phyloP scores from a whole-genome alignment of 2,113 vertebrate species.

The Pelodiscus sinensis region DNA sequence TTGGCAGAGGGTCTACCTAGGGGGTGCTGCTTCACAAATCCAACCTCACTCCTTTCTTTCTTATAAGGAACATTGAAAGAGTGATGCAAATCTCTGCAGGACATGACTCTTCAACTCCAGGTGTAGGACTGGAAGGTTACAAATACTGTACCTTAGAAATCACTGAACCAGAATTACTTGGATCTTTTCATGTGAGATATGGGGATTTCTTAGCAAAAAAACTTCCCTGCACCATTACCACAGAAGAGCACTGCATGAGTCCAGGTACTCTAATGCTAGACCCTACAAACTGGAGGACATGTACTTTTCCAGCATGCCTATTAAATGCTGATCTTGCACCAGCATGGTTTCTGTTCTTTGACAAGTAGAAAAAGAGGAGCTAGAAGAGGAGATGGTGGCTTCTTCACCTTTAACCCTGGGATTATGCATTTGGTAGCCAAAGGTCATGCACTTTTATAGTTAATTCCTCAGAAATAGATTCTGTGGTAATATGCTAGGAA shows the following conservation, averaged over 20 bases:
- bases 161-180: rapidly evolving
- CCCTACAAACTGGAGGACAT: not conserved
- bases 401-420: not conserved
- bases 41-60: not conserved
- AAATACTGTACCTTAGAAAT: not conserved
- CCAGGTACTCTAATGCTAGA: rapidly evolving
- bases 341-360: too few species aligned
- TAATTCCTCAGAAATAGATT: not conserved
- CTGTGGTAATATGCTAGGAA: not conserved
- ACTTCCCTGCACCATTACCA: rapidly evolving
- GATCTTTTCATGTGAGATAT: rapidly evolving
- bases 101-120: not conserved
- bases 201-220: rapidly evolving
- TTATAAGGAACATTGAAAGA: not conserved
- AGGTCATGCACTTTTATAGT: not conserved
- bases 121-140: too few species aligned
- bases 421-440: not conserved
- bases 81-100: not conserved
- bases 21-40: not conserved
- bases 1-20: too few species aligned
- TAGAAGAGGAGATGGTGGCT: not conserved
- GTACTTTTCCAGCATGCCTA: rapidly evolving
- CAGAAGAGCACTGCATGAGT: not conserved
- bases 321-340: not conserved
- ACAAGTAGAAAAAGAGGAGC: not conserved